These are phyloP conservation scores for Athetis lepigone DNA, from an alignment of 2,888 invertebrate species.

Conservation along the genomic window DNA sequence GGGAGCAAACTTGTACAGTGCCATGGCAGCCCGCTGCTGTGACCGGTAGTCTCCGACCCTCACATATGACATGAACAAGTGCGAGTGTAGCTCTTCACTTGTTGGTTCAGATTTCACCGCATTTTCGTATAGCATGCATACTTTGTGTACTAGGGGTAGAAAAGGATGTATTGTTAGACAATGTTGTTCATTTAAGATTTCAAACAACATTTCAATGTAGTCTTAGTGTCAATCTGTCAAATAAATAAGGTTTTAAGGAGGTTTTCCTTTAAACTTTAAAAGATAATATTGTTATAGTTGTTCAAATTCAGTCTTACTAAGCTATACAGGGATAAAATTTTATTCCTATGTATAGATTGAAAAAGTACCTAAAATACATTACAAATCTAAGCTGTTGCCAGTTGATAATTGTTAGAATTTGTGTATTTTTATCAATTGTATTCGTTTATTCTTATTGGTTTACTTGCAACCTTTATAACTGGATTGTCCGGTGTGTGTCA, in stretches of 20 bases:
- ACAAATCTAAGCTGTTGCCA: too few species aligned
- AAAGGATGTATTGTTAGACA: neutral
- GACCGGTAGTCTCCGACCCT: constrained; percentile 96
- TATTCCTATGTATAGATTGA: neutral
- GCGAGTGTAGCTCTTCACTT: constrained; percentile 97
- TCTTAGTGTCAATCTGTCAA: too few species aligned
- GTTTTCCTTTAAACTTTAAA: neutral
- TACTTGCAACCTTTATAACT: neutral
- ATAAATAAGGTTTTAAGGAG: neutral
- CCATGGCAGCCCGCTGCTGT: constrained; percentile 97
- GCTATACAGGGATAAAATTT: neutral
- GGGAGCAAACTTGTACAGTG: constrained; percentile 96
- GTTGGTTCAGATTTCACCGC: constrained; percentile 96
- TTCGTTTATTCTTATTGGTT: neutral
- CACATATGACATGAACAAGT: constrained; percentile 99
- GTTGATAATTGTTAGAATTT: too few species aligned
- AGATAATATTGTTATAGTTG: too few species aligned
- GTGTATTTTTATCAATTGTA: neutral
- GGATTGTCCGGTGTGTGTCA: neutral
- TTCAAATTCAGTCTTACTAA: too few species aligned
- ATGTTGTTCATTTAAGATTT: neutral
- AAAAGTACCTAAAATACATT: neutral
- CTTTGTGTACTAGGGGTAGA: constrained; percentile 94
- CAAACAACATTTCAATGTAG: too few species aligned
- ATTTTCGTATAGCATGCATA: constrained; percentile 96